Evolutionary conservation across 2,888 invertebrate species (phyloP).

Genomic region (Spialia ferax): DNA sequence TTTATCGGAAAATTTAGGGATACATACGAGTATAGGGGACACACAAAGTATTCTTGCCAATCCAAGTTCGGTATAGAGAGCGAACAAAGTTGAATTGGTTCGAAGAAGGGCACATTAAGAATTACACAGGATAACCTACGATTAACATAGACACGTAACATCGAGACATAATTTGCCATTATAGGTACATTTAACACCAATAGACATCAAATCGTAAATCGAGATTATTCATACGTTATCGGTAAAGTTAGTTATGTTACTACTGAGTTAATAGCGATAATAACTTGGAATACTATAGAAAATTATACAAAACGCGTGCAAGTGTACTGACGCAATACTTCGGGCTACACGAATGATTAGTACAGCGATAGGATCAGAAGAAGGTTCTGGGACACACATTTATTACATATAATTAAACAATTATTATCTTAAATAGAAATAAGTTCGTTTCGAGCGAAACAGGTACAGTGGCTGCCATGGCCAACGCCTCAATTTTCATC

Average conservation of each 20-base stretch:
- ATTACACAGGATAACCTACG: conserved; percentile 27
- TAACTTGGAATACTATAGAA: too few relatives aligned
- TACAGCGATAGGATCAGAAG: conserved; percentile 3
- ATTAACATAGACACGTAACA: conserved; percentile 30
- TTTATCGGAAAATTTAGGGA: not conserved
- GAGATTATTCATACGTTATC: conserved; percentile 11
- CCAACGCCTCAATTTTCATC: conserved; percentile 1
- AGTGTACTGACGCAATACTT: conserved; percentile 18
- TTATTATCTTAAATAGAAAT: not conserved
- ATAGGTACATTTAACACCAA: conserved; percentile 19
- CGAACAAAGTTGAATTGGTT: conserved; percentile 7
- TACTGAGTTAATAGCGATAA: not conserved
- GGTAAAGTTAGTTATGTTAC: conserved; percentile 24
- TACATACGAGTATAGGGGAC: not conserved
- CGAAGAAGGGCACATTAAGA: conserved; percentile 14
- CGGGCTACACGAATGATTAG: conserved; percentile 8
- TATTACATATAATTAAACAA: conserved; percentile 5
- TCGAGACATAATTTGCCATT: conserved; percentile 13
- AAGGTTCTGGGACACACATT: conserved; percentile 1
- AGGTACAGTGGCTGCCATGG: not conserved
- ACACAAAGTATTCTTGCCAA: conserved; percentile 11
- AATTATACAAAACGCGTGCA: not conserved
- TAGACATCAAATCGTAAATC: conserved; percentile 14
- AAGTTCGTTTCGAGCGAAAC: conserved; percentile 14
- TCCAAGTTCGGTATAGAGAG: not conserved